Base-by-base conservation (phyloP, 1,140 invertebrate species). In the Colletes gigas region DNA sequence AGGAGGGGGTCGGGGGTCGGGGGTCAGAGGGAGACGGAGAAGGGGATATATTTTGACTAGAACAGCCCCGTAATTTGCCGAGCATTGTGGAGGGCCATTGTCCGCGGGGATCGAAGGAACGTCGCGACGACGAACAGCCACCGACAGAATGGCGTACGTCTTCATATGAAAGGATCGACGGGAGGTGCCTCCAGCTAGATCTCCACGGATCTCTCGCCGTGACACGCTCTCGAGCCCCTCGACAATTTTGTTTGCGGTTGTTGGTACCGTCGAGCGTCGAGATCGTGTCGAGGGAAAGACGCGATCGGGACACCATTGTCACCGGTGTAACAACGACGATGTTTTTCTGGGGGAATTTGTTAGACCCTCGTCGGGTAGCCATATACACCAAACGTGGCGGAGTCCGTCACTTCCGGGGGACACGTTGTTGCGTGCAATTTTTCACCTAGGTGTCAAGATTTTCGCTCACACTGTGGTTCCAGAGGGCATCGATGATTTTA, bases 21-120 rank as follows among this genome's bases (percentile, higher is more conserved):
- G 71, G 44, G 44, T 5, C 30, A 79, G 69, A 55, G 81, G 71
- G 10, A 9, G 39, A 65, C n/a, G 19, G 21, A 69, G 14, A 19
- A 52, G 21, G 54, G 12, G 50, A 59, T 78, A 89, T 92, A 92
- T 92, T 92, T 92, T 93, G 91, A 92, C 91, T 91, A 89, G 86
- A 87, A 89, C 86, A 76, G 74, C 86, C 50, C 50, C 88, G 86
- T 92, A 92, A 92, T 92, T 92, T 92, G 90, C 89, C 85, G 79
- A 62, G 84, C 88, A 92, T 92, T 92, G 91, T 92, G 81, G 68
- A 12, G 12, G 30, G 21, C 67, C 83, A 90, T 90, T 91, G 89
- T 92, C 72, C 81, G 81, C 81, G 77, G 80, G 80, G 82, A 84
- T 80, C 71, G 76, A 72, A 69, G 78, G 83, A 86, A 67, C 75